These are phyloP conservation scores for Drosophila malerkotliana DNA, from an alignment of 1,140 invertebrate species.

Conservation along the genomic window DNA sequence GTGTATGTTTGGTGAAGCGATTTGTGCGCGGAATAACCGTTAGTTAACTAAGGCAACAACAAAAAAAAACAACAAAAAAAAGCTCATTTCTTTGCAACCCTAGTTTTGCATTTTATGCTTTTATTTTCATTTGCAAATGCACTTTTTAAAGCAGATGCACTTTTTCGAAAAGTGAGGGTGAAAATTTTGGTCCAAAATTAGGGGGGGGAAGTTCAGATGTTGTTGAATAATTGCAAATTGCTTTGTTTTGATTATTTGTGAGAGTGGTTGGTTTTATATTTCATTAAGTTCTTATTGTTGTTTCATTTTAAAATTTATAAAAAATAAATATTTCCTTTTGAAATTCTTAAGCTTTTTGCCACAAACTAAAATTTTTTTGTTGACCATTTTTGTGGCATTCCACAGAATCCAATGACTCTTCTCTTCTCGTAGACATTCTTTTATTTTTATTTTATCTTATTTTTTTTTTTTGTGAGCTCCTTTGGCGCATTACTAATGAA, in stretches of 20 bases:
- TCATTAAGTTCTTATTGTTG: slow-evolving; percentile 1
- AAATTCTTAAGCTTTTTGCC: not conserved
- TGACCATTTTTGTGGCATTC: slow-evolving; percentile 29
- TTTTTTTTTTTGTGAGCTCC: slow-evolving; percentile 17
- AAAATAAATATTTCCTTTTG: not conserved
- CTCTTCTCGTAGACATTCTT: not conserved
- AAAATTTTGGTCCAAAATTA: slow-evolving; percentile 1
- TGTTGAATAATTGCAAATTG: slow-evolving; percentile 30
- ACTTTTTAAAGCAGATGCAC: slow-evolving; percentile 2
- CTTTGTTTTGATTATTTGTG: slow-evolving; percentile 4
- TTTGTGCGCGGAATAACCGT: slow-evolving; percentile 36
- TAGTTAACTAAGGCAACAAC: slow-evolving; percentile 13
- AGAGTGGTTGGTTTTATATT: not conserved
- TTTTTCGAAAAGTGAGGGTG: too few species aligned
- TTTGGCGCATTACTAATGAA: slow-evolving; percentile 30
- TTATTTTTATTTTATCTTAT: slow-evolving; percentile 1
- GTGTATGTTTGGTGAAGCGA: not conserved
- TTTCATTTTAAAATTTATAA: not conserved
- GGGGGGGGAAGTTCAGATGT: slow-evolving; percentile 6
- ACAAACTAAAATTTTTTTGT: not conserved
- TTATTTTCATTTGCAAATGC: slow-evolving; percentile 25
- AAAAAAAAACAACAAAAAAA: slow-evolving; percentile 1
- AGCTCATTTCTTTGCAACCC: slow-evolving; percentile 24
- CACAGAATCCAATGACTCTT: slow-evolving; percentile 16
- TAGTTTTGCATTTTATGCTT: slow-evolving; percentile 16